Evolutionary conservation across 2,797 vertebrate species (phyloP), one percentile per base, ranked within the genome.

Genomic region (Erpetoichthys calabaricus): DNA sequence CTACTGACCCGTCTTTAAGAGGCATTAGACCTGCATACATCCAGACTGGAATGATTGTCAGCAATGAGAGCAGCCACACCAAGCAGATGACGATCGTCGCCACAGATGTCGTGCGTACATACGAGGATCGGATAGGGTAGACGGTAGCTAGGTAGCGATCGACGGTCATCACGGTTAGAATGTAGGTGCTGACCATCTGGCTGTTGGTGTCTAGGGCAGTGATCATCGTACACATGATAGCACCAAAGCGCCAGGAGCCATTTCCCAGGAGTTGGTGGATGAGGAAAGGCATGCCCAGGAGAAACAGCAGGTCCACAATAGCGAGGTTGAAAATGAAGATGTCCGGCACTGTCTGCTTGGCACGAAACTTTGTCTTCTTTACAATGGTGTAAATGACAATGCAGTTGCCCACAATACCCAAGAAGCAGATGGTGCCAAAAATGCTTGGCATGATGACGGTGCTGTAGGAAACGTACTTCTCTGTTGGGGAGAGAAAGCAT

Each of bases 141-240:
- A 91, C 89, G 0, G 84, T 91, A 0, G 89, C 90, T 66, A 92
- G 63, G 71, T 92, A 92, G 1, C 89, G 85, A 59, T 91, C 89
- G 1, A 91, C 65, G 0, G 88, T 89, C 89, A 92, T 92, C 4
- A 79, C 85, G 0, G 86, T 91, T 47, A 92, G 81, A 68, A 92
- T 89, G 66, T 92, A 91, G 10, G 89, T 92, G 64, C 89, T 91
- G 54, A 89, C 88, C 4, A 90, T 88, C 70, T 92, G 90, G 65
- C 89, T 91, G 68, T 90, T 88, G n/a, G 86, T 89, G 74, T 91
- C 89, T 3, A 91, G 73, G 0, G 86, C 84, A 0, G 88, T 90
- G 73, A 91, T 90, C 63, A 90, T 78, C 0, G 86, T 90, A 63
- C 90, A 91, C 61, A 91, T 76, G 1, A 78, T 54, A 3, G 81